Base-by-base conservation (phyloP, 2,888 invertebrate genomes). In the Nowickia ferox region DNA sequence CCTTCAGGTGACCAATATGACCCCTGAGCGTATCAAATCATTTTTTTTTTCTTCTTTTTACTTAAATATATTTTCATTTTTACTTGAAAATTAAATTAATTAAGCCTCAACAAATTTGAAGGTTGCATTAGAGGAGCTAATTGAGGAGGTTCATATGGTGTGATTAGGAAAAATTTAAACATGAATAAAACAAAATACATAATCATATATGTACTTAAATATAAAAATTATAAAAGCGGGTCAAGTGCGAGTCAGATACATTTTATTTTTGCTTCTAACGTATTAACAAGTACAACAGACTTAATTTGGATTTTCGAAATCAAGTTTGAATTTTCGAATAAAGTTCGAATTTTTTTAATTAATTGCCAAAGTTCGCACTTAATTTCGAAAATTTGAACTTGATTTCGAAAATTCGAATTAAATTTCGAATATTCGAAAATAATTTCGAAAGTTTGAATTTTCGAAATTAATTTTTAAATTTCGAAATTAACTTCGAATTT, bases 1-100 rank as follows among this genome's bases (percentile, higher is more conserved):
- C 44, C 66, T 83, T 55, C 77, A 66, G 53, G 30, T 86, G 86
- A 72, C 86, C 86, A 72, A 75, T 51, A 72, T 86, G 76, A 86
- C 83, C 86, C 80, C 79, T 55, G 59, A 86, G 83, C 83, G 63
- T 86, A 80, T 83, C 86, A 61, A 72, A 75, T 81, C 51, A 57
- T 65, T 53, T 66, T n/a, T 0, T 17, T 75, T 9, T n/a, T 17
- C n/a, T 22, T n/a, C 10, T n/a, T 57, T 46, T 46, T 46, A 22
- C 38, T 53, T 30, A 8, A 2, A 42, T 66, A 44, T 63, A 10
- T 9, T n/a, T 65, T 8, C 59, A 15, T 30, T 46, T 40, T 30
- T 51, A 13, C 9, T 48, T 69, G 61, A n/a, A 44, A 75, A 79
- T 75, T 79, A 44, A 75, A 79, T 75, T 79, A 75, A 71, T 76